Evolutionary conservation across 2,797 vertebrate genomes (phyloP).

Genomic region (Hyperoplus lanceolatus): DNA sequence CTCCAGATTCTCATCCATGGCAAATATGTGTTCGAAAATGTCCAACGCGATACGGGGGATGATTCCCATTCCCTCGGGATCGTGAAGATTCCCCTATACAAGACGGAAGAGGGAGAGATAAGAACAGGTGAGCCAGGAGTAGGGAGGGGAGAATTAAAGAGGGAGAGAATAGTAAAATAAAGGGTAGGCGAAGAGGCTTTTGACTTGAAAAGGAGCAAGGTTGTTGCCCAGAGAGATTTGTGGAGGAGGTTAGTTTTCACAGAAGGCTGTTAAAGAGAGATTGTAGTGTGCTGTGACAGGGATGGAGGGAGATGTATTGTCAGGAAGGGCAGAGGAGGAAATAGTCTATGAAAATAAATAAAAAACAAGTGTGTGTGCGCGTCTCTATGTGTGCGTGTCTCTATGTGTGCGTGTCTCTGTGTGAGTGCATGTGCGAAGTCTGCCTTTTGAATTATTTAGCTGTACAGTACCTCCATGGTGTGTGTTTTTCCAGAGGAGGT

Average conservation of each 20-base stretch:
- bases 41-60: slow-evolving; percentile 95
- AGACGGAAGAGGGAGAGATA: slow-evolving; percentile 4
- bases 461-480: slow-evolving; percentile 93
- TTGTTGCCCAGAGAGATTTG: slow-evolving; percentile 55
- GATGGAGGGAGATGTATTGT: slow-evolving; percentile 58
- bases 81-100: slow-evolving; percentile 91
- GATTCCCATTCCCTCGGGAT: slow-evolving; percentile 94
- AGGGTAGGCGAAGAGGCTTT: slow-evolving; percentile 38
- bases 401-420: too few relatives aligned
- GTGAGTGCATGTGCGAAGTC: slow-evolving; percentile 22
- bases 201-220: slow-evolving; percentile 56
- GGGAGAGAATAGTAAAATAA: slow-evolving; percentile 35
- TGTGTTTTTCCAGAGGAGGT: slow-evolving; percentile 97
- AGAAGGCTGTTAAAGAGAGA: slow-evolving; percentile 46
- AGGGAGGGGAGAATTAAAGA: slow-evolving; percentile 40
- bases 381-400: background rate
- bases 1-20: slow-evolving; percentile 97
- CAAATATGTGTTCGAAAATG: slow-evolving; percentile 97
- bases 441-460: slow-evolving; percentile 68
- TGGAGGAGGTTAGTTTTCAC: slow-evolving; percentile 62
- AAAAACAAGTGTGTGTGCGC: slow-evolving; percentile 16
- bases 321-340: slow-evolving; percentile 25
- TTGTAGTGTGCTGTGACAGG: slow-evolving; percentile 44
- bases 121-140: slow-evolving; percentile 26
- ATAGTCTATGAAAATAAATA: slow-evolving; percentile 29